A percentile compares a stretch with the other conserved stretches of the same genome.
phyloP scores from a whole-genome alignment of 2,797 vertebrate genomes.

The Anolis apletophallus region DNA sequence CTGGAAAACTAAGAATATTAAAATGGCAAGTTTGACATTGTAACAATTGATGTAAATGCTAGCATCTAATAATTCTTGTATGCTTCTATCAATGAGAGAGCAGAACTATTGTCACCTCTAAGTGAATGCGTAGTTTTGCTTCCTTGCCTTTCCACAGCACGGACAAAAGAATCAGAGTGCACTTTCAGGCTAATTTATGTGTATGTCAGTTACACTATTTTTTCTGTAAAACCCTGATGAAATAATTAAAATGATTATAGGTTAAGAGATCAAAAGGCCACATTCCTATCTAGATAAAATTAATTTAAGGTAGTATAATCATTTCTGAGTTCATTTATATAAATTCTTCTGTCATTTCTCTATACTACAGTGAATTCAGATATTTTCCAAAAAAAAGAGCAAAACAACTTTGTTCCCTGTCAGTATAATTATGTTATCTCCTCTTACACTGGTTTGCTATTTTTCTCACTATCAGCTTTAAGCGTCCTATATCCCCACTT shows the following conservation, averaged over 20 bases:
- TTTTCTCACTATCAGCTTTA: neutral
- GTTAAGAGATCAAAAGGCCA: constrained; percentile 60
- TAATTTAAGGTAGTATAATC: constrained; percentile 49
- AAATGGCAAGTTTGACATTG: constrained; percentile 76
- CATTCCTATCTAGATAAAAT: constrained; percentile 60
- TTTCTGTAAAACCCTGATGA: constrained; percentile 51
- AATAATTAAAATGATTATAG: constrained; percentile 67
- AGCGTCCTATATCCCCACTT: neutral
- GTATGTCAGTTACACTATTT: constrained; percentile 61
- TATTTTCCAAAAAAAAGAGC: neutral
- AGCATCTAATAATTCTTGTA: constrained; percentile 75
- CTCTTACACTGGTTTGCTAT: constrained; percentile 26
- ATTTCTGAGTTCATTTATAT: constrained; percentile 40
- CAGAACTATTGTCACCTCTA: constrained; percentile 65
- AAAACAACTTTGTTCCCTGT: neutral
- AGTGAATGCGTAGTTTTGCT: constrained; percentile 53
- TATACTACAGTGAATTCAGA: constrained; percentile 21
- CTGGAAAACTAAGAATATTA: constrained; percentile 76
- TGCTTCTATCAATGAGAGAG: constrained; percentile 63
- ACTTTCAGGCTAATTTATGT: constrained; percentile 72
- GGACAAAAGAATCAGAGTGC: constrained; percentile 68
- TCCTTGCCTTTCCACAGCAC: constrained; percentile 42
- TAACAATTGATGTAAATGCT: constrained; percentile 77
- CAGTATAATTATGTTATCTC: constrained; percentile 28
- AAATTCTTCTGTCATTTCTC: constrained; percentile 21